Base-by-base conservation (phyloP, 2,113 vertebrate genomes). In the Chloropsis cyanopogon region DNA sequence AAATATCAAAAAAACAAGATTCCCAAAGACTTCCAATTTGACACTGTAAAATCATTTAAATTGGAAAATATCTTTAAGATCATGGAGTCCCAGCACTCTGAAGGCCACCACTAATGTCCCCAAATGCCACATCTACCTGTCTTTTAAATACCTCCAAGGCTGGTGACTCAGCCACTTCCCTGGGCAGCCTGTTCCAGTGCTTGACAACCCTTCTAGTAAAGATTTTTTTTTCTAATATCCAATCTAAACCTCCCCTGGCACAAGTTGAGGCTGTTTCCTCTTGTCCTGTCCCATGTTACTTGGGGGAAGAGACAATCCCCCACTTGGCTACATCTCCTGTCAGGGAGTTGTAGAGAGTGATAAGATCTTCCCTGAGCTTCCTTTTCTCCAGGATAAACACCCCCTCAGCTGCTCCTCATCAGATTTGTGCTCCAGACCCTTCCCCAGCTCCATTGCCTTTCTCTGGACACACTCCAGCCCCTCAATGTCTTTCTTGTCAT, bases 401-500 rank as follows among this genome's bases (percentile, higher is more conserved):
- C 3, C 28, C 8, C 23, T 75, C 56, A 77, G 70, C 77, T 22
- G 4, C 15, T 75, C 16, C 54, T 31, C 61, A 46, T 6, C 23
- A 26, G 5, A 28, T 35, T 31, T 73, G 22, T 76, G 14, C 39
- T 76, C 50, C 24, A 82, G 52, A 42, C 10, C 26, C 33, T 69
- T 68, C 7, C 22, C 22, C 22, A 70, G 11, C n/a, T 47, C 52
- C 0, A 0, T 4, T 59, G 26, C 56, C 44, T 54, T 54, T 78
- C 64, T 71, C 31, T 63, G 71, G 33, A 28, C 87, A 49, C 0
- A 0, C 41, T 50, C 33, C 57, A 61, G 41, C 42, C 4, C 60
- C 11, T 72, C 71, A 35, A 6, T 14, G 21, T 17, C 28, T 9
- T 37, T 44, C 13, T 29, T 56, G 53, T 14, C 2, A 0, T 29